Conservation (phyloP, 2,888 invertebrate genomes). For the Campoplex capitator region DNA sequence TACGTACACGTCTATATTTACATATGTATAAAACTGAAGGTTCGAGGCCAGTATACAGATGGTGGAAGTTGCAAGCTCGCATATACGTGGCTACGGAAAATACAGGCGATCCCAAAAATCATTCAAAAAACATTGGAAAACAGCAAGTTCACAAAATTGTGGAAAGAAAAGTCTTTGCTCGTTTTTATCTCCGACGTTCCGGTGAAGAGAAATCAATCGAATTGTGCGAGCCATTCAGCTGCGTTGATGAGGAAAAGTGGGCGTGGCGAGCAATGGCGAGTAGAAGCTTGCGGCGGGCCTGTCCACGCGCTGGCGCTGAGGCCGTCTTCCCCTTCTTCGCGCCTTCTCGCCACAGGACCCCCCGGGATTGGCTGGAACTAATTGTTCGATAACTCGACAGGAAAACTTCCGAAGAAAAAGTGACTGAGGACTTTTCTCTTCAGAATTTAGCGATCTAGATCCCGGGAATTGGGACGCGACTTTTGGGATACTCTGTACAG, state of each 20-base stretch:
- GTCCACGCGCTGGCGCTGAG: neutral
- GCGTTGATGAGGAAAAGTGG: neutral
- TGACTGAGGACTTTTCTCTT: neutral
- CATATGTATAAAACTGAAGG: neutral
- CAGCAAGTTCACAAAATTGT: neutral
- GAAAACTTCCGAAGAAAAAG: neutral
- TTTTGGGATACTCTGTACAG: conserved; percentile 40
- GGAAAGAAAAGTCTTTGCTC: neutral
- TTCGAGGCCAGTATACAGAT: conserved; percentile 53
- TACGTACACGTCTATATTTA: conserved; percentile 1
- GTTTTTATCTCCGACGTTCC: neutral
- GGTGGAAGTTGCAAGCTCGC: conserved; percentile 56
- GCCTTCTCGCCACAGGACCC: neutral
- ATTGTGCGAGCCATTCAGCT: neutral
- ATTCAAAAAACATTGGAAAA: neutral
- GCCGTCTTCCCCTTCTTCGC: neutral
- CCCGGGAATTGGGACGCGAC: neutral
- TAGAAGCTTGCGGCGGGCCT: neutral
- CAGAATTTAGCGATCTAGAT: neutral
- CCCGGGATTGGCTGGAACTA: neutral
- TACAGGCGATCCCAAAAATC: neutral
- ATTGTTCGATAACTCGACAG: neutral
- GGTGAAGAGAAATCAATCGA: neutral
- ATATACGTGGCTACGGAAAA: neutral
- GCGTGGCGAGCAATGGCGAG: neutral